Evolutionary conservation across 2,888 invertebrate genomes (phyloP), one percentile per base, ranked within the genome.

Genomic region (Plemyria rubiginata): DNA sequence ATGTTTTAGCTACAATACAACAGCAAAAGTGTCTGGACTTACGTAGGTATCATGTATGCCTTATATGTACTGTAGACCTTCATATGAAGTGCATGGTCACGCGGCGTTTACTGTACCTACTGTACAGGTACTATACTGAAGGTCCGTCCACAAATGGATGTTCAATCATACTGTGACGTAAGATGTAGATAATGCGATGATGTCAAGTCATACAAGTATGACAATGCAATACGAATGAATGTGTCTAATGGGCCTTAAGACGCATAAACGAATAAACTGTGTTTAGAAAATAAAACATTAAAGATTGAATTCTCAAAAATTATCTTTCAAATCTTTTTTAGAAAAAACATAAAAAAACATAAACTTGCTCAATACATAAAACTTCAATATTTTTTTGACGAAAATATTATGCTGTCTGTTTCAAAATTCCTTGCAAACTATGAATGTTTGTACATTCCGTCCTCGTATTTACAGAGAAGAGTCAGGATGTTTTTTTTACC

Each of bases 101-200:
- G 48, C 16, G 52, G 4, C 60, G 52, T 13, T 13, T 48, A 56
- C 55, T 60, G 59, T 63, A 60, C 22, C 13, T 5, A 13, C 0
- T 12, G 28, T 29, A 32, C 50, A 40, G 66, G 64, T 5, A 13
- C 0, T 12, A 15, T 29, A 32, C 50, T 43, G 66, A 67, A 67
- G 67, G 67, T 60, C 29, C 50, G 5, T 52, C 59, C 53, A 52
- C 62, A 67, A 58, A 66, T 56, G 62, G 62, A 50, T 48, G 13
- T 52, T 49, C 29, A 46, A 54, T 59, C 60, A 59, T 52, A 57
- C 40, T 22, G 54, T 68, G 63, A 66, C 61, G 63, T 68, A 54
- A 63, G 46, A 46, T 49, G 43, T 54, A 54, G 53, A 62, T 58
- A 54, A 54, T 54, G 12, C 29, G 53, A 54, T 32, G 43, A 38